Percentiles rank a stretch among this genome's conserved stretches.
These are phyloP conservation scores for Metalampra italica DNA, from an alignment of 2,888 invertebrate species.

Conservation along the genomic window DNA sequence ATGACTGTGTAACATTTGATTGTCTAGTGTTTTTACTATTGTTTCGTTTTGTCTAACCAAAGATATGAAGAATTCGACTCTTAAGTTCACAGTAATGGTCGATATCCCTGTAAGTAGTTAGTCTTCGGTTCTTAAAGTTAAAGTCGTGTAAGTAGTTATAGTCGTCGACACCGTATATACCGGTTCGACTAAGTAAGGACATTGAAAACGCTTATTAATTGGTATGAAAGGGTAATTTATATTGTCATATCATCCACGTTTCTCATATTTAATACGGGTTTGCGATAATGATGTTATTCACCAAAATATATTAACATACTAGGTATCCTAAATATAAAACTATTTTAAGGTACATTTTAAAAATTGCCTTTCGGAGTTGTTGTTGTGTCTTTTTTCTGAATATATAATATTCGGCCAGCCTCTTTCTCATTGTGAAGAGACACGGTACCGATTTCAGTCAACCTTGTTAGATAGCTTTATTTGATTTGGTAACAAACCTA, in stretches of 20 bases:
- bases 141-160: conserved; percentile 70
- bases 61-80: conserved; percentile 60
- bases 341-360: conserved; percentile 73
- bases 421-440: conserved; percentile 42
- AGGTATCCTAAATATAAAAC: conserved; percentile 70
- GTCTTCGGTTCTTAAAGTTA: conserved; percentile 60
- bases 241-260: conserved; percentile 79
- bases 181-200: conserved; percentile 73
- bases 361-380: conserved; percentile 73
- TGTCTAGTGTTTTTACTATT: conserved; percentile 68
- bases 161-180: conserved; percentile 61
- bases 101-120: conserved; percentile 72
- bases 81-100: conserved; percentile 61
- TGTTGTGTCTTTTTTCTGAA: conserved; percentile 70
- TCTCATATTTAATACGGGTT: conserved; percentile 79
- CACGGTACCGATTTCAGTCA: conserved; percentile 42
- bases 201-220: conserved; percentile 80
- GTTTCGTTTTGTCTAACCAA: conserved; percentile 75
- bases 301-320: conserved; percentile 74
- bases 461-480: conserved; percentile 62
- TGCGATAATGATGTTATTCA: conserved; percentile 78
- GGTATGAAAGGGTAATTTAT: conserved; percentile 80
- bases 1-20: conserved; percentile 71
- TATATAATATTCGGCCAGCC: conserved; percentile 68
- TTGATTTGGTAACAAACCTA: conserved; percentile 56